Evolutionary conservation across 2,888 invertebrate genomes (phyloP), one percentile per base, ranked within the genome.

Genomic region (Drosophila kanekoi): DNA sequence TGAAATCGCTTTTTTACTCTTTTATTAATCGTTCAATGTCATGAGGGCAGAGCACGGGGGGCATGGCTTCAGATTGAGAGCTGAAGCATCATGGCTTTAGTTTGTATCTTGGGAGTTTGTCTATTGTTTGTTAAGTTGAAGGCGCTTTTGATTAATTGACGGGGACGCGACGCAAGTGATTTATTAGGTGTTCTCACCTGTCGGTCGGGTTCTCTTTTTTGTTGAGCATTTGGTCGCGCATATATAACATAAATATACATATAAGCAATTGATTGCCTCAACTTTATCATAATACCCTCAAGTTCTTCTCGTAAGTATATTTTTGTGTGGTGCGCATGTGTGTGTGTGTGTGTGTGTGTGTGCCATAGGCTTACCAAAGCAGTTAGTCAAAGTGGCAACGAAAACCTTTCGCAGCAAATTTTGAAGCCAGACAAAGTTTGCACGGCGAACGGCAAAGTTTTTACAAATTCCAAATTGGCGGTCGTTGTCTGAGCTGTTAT

Each of bases 81-180:
- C 33, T 9, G 35, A 40, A 38, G 41, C 33, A 28, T 28, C 23
- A n/a, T n/a, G 23, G 38, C 23, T 52, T 43, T 37, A 47, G 20
- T 47, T n/a, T 3, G 18, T 44, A 40, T 53, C 32, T 41, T n/a
- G 10, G 13, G 10, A 14, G 49, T 10, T 33, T 53, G 62, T 40
- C 52, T 37, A 28, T 28, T 59, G 64, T 60, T 61, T 41, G 62
- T 69, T 62, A 56, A 68, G 65, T 47, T 54, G 49, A 59, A 63
- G 59, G 58, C 77, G 40, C 69, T 63, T 68, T 78, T 83, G 76
- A 81, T 78, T 78, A 81, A 81, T 80, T 72, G 79, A 35, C 58
- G 43, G 13, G 51, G 64, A 62, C 52, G 41, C 43, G 16, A 40
- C 14, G n/a, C 33, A 66, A 45, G 75, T 79, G 82, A 81, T 81